Conservation (phyloP, 1,140 invertebrate genomes). For the Pentalonia nigronervosa region DNA sequence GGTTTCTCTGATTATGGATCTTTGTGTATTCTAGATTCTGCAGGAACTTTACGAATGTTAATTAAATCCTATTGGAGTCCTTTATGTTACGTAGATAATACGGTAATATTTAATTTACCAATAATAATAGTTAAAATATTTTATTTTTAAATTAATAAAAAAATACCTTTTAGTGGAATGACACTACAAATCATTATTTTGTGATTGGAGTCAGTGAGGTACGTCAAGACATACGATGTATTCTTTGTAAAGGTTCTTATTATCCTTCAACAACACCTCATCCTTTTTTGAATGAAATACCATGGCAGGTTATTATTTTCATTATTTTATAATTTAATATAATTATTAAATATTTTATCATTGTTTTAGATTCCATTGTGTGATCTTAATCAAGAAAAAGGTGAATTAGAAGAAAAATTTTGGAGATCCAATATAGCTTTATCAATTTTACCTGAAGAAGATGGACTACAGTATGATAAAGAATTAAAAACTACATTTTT, state of each 20-base stretch:
- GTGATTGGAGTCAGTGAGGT: conserved; percentile 80
- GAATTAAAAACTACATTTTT: conserved; percentile 79
- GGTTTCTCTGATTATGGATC: conserved; percentile 84
- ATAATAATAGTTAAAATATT: neutral
- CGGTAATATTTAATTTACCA: conserved; percentile 66
- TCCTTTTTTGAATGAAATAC: conserved; percentile 79
- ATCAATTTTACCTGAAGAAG: conserved; percentile 60
- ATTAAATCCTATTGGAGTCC: conserved; percentile 76
- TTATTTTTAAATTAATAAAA: conserved; percentile 55
- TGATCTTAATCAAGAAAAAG: conserved; percentile 82
- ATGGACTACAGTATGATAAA: conserved; percentile 70
- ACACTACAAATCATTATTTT: conserved; percentile 82
- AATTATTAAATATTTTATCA: conserved; percentile 49
- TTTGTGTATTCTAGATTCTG: conserved; percentile 73
- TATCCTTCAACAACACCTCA: conserved; percentile 87
- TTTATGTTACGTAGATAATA: conserved; percentile 74
- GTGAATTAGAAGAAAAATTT: conserved; percentile 79
- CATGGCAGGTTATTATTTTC: conserved; percentile 67
- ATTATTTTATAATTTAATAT: neutral
- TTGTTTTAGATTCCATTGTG: conserved; percentile 78
- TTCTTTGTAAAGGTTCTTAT: conserved; percentile 85
- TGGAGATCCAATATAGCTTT: conserved; percentile 65
- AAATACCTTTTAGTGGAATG: conserved; percentile 68
- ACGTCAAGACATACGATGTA: conserved; percentile 77
- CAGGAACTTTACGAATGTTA: conserved; percentile 74